A percentile compares a stretch with the other conserved stretches of the same genome.
Evolutionary conservation across 2,888 invertebrate genomes (phyloP).

Genomic region (Drepana falcataria): DNA sequence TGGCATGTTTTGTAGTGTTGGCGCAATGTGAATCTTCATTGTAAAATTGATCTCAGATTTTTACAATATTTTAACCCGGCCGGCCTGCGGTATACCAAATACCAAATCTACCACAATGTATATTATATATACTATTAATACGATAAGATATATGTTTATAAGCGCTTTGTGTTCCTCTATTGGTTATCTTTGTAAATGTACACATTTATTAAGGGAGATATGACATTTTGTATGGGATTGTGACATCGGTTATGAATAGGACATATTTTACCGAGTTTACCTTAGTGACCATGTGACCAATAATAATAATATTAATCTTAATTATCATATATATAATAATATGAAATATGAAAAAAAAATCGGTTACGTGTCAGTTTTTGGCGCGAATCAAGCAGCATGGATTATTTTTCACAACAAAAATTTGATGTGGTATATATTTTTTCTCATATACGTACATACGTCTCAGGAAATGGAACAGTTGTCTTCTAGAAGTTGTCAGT

Average conservation of each 20-base stretch:
- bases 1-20: conserved; percentile 10
- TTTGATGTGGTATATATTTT: too few relatives aligned
- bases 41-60: conserved; percentile 64
- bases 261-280: conserved; percentile 4
- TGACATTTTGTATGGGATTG: neutral
- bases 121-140: conserved; percentile 37
- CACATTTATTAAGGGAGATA: conserved; percentile 4
- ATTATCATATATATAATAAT: neutral
- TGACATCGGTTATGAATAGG: conserved; percentile 18
- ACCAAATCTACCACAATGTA: conserved; percentile 66
- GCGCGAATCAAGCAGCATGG: too few relatives aligned
- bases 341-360: neutral
- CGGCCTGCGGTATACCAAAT: conserved; percentile 51
- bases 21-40: conserved; percentile 48
- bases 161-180: conserved; percentile 70
- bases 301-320: neutral
- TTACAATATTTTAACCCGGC: conserved; percentile 34
- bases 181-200: conserved; percentile 50
- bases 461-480: too few relatives aligned
- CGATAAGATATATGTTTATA: conserved; percentile 36
- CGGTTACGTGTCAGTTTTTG: too few relatives aligned
- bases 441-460: too few relatives aligned
- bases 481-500: too few relatives aligned
- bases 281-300: neutral
- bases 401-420: too few relatives aligned